Base-by-base conservation (phyloP, 2,113 vertebrate genomes). In the Theristicus caerulescens region DNA sequence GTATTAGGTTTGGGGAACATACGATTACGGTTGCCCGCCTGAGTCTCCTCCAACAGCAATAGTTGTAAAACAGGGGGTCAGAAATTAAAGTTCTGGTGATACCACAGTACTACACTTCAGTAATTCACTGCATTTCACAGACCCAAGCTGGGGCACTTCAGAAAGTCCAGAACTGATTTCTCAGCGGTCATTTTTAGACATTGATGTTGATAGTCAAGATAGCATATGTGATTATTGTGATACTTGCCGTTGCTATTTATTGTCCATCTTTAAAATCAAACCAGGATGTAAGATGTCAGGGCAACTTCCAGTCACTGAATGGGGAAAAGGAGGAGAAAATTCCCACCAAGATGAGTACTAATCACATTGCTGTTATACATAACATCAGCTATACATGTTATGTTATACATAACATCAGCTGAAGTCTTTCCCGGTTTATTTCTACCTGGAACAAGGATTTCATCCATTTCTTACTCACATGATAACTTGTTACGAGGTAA, bases 11-110 rank as follows among this genome's bases (percentile, higher is more conserved):
- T 79, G 26, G 36, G 13, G 36, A 54, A 67, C 12, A 7, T 36
- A 11, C 1, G 36, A 6, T 64, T 32, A 15, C 31, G 49, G 15
- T 66, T 46, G 20, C 26, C 38, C 3, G 1, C 0, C 0, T 7
- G 7, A 24, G n/a, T 65, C 58, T 82, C 7, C 38, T 59, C 29
- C 69, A 70, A 6, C 24, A 76, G 74, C 52, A 49, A 19, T 7
- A 61, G 25, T 18, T 66, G 19, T 40, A 65, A 46, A 71, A 32
- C 9, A 59, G 42, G 42, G 15, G 20, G 18, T 29, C 34, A 29
- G 65, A 47, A 76, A 14, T 52, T 16, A 16, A 59, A n/a, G 31
- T 32, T n/a, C 34, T 34, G 57, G 25, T 70, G 42, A 40, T 44
- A 36, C 27, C 42, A 5, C 6, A 18, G 55, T 51, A 4, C 42